Evolutionary conservation across 2,797 vertebrate genomes (phyloP).

Genomic region (Dicrostonyx torquatus): DNA sequence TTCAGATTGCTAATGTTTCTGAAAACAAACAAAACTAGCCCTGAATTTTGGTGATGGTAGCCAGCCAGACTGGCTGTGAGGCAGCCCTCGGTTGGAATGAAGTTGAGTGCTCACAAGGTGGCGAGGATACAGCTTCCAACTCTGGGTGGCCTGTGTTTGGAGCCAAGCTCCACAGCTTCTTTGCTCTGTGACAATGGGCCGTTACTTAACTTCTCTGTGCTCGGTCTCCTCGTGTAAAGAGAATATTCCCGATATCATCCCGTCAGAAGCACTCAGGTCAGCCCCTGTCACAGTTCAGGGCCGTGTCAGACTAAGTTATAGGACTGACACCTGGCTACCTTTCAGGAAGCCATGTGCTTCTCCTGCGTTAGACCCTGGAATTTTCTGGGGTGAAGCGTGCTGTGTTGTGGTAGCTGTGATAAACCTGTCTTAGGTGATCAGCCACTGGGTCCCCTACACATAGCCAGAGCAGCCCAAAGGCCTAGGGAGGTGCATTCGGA

Average conservation of each 20-base stretch:
- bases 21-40: not conserved
- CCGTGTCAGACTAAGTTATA: not conserved
- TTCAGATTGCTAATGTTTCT: not conserved
- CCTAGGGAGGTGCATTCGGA: not conserved
- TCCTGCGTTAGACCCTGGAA: slow-evolving; percentile 13
- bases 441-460: accelerated
- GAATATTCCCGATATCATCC: too few relatives aligned
- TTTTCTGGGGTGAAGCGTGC: not conserved
- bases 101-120: accelerated
- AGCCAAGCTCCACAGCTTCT: not conserved
- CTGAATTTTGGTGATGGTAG: not conserved
- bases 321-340: not conserved
- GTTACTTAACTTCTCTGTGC: not conserved
- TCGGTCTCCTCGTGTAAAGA: not conserved
- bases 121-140: too few relatives aligned
- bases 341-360: not conserved
- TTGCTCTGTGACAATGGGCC: not conserved
- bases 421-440: not conserved
- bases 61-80: not conserved
- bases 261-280: not conserved
- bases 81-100: not conserved
- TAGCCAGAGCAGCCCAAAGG: too few relatives aligned
- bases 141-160: not conserved
- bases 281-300: not conserved
- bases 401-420: not conserved